Base-by-base conservation (phyloP, 1,140 invertebrate genomes). In the Lasioglossum baleicum region DNA sequence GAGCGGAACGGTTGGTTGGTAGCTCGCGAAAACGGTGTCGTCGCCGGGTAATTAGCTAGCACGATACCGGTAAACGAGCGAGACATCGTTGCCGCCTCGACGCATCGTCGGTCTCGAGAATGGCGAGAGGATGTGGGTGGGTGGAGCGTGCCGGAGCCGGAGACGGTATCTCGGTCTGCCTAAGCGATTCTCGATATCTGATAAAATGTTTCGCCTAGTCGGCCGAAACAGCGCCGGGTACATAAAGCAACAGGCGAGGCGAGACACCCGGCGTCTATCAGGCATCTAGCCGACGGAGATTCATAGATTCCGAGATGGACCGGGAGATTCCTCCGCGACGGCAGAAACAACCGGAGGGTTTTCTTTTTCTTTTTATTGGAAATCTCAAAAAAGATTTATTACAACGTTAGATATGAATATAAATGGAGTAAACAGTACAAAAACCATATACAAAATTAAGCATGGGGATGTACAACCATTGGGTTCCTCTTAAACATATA, bases 171-270 rank as follows among this genome's bases (percentile, higher is more conserved):
- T 35, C 51, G 22, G 15, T 26, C 6, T 10, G 35, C 53, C 51
- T 70, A 70, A 70, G 68, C 68, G 68, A 70, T 70, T 56, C 68
- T 70, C 68, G 68, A 70, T 70, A 70, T 70, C 68, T 58, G 68
- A 70, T 70, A 70, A 70, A 70, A 56, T 58, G 68, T 40, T 58
- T 69, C 67, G 48, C 67, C 51, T 8, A 35, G 42, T 35, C 20
- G n/a, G 10, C 7, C 58, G 40, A 31, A 17, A 15, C 51, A 4
- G 13, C 15, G n/a, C 44, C 58, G 48, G 48, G 13, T 22, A 31
- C 60, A 20, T 7, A 73, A 35, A 63, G 70, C 70, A 73, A 73
- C 70, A 73, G 70, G 70, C 70, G 35, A 15, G 35, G 5, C 35
- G 35, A 35, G 35, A 35, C 31, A 35, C 31, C 31, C 31, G 31